Evolutionary conservation across 2,888 invertebrate species (phyloP).

Genomic region (Lampropteryx suffumata): DNA sequence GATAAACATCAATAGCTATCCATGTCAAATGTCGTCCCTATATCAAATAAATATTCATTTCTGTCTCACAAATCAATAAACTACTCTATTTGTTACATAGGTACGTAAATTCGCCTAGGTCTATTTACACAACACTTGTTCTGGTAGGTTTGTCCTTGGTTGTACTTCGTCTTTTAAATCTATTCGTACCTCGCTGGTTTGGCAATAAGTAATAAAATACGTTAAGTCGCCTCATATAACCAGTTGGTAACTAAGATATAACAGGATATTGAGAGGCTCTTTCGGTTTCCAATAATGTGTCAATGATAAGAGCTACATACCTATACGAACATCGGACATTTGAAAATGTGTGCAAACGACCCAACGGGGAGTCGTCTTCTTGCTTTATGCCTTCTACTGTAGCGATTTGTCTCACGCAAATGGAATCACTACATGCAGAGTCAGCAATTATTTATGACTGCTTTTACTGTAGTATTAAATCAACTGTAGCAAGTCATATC

Average conservation of each 20-base stretch:
- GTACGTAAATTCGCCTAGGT: too few relatives aligned
- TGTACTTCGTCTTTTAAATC: too few relatives aligned
- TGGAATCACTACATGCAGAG: conserved; percentile 12
- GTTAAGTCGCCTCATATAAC: too few relatives aligned
- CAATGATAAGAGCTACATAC: conserved; percentile 56
- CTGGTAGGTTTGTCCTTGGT: background rate
- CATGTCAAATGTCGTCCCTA: conserved; percentile 29
- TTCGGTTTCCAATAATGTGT: conserved; percentile 60
- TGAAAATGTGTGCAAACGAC: conserved; percentile 43
- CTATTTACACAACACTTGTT: too few relatives aligned
- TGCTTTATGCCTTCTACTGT: conserved; percentile 57
- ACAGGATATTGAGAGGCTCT: conserved; percentile 62
- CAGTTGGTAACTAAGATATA: conserved; percentile 45
- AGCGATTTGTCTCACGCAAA: conserved; percentile 37
- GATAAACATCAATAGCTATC: conserved; percentile 26
- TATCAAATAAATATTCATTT: conserved; percentile 34
- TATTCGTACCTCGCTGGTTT: too few relatives aligned
- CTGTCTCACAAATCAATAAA: conserved; percentile 23
- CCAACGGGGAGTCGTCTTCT: conserved; percentile 51
- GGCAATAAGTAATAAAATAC: too few relatives aligned
- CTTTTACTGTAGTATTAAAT: conserved; percentile 1
- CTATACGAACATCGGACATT: conserved; percentile 43
- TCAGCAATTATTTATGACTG: conserved; percentile 7
- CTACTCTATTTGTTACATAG: conserved; percentile 4
- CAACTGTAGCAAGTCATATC: background rate